phyloP scores from a whole-genome alignment of 2,797 vertebrate genomes.

The Tragelaphus eurycerus region DNA sequence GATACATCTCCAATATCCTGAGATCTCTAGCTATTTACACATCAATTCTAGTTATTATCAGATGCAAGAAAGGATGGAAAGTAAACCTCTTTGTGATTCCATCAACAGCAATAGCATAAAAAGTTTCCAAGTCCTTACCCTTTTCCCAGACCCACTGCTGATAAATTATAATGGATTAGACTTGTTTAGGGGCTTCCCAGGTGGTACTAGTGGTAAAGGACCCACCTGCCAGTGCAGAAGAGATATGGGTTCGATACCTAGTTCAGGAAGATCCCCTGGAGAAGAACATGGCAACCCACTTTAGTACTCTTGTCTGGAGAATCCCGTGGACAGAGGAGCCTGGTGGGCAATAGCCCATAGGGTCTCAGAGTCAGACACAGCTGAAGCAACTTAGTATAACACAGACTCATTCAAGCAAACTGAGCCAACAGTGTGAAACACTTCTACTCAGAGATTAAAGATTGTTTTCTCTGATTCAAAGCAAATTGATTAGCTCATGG shows the following conservation, averaged over 20 bases:
- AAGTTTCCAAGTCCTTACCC: not conserved
- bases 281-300: not conserved
- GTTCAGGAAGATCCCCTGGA: not conserved
- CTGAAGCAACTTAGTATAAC: not conserved
- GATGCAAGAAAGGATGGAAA: not conserved
- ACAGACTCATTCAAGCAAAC: not conserved
- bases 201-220: not conserved
- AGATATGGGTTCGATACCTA: not conserved
- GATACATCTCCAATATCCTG: not conserved
- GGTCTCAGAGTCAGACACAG: not conserved
- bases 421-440: not conserved
- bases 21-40: not conserved
- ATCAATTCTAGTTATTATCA: not conserved
- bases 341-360: not conserved
- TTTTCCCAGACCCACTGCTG: not conserved
- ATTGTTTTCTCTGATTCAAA: slow-evolving; percentile 1
- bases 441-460: not conserved
- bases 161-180: not conserved
- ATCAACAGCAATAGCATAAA: not conserved
- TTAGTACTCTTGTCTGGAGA: not conserved
- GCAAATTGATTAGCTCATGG: not conserved
- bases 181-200: not conserved
- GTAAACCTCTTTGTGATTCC: not conserved
- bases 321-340: not conserved
- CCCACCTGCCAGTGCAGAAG: not conserved